phyloP scores from a whole-genome alignment of 2,113 vertebrate genomes.

The Tyrannus savana region DNA sequence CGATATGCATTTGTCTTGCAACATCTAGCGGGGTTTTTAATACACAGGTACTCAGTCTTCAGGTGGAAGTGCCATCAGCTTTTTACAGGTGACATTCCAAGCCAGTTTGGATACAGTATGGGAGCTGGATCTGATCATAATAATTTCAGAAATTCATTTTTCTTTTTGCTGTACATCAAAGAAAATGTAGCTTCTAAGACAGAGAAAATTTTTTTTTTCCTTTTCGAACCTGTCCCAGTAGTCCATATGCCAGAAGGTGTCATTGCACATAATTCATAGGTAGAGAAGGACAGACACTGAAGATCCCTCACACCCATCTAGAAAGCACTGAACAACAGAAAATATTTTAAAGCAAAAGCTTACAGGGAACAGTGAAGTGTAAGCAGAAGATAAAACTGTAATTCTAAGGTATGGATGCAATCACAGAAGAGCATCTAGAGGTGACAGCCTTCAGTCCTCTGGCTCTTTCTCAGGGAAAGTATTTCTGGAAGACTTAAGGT shows the following conservation, averaged over 20 bases:
- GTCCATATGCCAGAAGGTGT: not conserved
- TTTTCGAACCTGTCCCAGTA: not conserved
- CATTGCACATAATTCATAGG: not conserved
- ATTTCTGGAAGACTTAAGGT: not conserved
- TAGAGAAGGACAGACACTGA: not conserved
- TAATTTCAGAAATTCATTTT: not conserved
- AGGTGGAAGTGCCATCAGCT: not conserved
- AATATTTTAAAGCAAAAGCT: not conserved
- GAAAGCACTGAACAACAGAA: not conserved
- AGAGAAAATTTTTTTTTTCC: not conserved
- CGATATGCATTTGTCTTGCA: not conserved
- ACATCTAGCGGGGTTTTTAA: not conserved
- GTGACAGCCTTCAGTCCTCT: not conserved
- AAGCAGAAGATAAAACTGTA: not conserved
- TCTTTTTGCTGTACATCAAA: not conserved
- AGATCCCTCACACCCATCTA: accelerated
- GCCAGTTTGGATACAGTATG: not conserved
- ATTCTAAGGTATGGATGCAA: not conserved
- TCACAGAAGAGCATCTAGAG: not conserved
- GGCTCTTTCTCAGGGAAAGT: not conserved
- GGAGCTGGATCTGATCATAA: not conserved
- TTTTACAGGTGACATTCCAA: not conserved
- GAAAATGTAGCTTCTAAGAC: not conserved
- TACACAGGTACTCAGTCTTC: not conserved
- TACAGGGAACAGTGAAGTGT: not conserved